Base-by-base conservation (phyloP, 2,113 vertebrate genomes). In the Rhizomys pruinosus region DNA sequence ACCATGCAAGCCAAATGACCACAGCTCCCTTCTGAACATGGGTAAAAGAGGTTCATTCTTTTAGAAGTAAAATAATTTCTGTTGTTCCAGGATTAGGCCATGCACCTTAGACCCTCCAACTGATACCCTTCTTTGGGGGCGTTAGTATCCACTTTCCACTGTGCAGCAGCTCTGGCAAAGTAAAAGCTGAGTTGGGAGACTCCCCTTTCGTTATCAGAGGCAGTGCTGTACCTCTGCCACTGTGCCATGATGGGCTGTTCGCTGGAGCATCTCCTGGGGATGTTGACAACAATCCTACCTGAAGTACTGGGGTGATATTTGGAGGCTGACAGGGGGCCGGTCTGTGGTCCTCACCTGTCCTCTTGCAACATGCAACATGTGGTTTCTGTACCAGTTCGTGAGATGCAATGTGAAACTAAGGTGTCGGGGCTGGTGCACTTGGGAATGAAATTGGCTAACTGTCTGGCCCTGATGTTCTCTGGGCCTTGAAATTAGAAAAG, bases 281-380 rank as follows among this genome's bases (percentile, higher is more conserved):
- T 0, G 3, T 25, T 5, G n/a, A 74, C 29, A 66, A 27, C 88
- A 77, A 37, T 11, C 25, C 27, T 91, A 17, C 61, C 39, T 63
- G 84, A 44, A 29, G 29, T 57, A 34, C 12, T n/a, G 8, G 29
- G 32, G n/a, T n/a, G 12, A 17, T 22, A 27, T 3, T 34, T 52
- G 11, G 61, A 74, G 79, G 37, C 73, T 76, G 12, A 0, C 32
- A 3, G 20, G 4, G 4, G 17, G 11, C 64, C 63, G 29, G 5
- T 5, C 4, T 34, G 42, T 64, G 47, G 44, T 34, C 71, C 42
- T 42, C 68, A 4, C 29, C 25, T 88, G 57, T 42, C 22, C 42
- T 44, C 17, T 84, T 23, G 8, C 0, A 29, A 27, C 5, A 2
- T 23, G 8, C 0, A 29, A 27, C 5, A 2, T 5, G 34, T 23